These are phyloP conservation scores for Tromatobia lineatoria DNA, from an alignment of 2,888 invertebrate species.

Conservation along the genomic window DNA sequence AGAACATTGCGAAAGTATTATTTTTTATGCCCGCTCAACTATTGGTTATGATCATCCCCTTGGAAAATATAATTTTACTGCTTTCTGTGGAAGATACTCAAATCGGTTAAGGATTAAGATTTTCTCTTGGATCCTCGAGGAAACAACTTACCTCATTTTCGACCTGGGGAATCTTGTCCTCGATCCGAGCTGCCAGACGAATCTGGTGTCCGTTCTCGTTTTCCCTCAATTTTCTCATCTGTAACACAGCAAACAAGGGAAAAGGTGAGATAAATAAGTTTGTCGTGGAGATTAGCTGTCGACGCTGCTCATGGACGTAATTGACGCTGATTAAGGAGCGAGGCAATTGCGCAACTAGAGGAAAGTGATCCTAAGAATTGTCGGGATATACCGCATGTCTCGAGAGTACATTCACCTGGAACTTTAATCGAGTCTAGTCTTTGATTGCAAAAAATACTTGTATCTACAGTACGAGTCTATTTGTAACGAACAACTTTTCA, in stretches of 20 bases:
- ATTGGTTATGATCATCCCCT: no score
- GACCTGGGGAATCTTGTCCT: slow-evolving; percentile 78
- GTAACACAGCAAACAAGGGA: slow-evolving; percentile 73
- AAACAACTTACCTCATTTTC: slow-evolving; percentile 76
- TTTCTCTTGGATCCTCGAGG: background rate
- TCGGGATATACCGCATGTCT: background rate
- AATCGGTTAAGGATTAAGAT: background rate
- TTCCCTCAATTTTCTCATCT: slow-evolving; percentile 87
- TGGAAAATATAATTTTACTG: no score
- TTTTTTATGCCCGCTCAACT: no score
- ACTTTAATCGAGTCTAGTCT: background rate
- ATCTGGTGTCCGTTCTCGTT: slow-evolving; percentile 84
- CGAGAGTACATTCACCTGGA: background rate
- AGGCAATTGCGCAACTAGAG: slow-evolving; percentile 26
- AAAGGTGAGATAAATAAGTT: slow-evolving; percentile 30
- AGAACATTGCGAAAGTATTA: no score
- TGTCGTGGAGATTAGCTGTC: slow-evolving; percentile 23
- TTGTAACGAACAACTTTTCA: background rate
- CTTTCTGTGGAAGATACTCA: background rate
- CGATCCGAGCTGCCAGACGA: slow-evolving; percentile 77
- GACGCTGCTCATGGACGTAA: slow-evolving; percentile 27
- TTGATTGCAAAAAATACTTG: background rate
- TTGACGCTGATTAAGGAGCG: slow-evolving; percentile 27
- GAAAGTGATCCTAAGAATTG: slow-evolving; percentile 23
- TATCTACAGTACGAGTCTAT: background rate